Conservation (phyloP, 2,113 vertebrate species). For the Zosterops lateralis region DNA sequence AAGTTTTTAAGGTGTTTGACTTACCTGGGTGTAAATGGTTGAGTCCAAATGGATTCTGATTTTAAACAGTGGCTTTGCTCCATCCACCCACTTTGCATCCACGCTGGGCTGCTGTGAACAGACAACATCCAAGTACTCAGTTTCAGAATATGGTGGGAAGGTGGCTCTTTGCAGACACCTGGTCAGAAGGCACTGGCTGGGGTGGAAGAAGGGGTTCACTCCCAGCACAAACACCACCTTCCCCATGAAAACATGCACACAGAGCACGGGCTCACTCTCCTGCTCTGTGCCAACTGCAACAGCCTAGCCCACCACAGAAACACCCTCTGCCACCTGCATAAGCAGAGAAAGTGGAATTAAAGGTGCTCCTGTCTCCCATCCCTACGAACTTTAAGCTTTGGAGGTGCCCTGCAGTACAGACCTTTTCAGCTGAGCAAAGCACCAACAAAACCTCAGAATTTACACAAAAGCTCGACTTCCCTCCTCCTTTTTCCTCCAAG, state of each 20-base stretch:
- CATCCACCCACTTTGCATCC: conserved; percentile 96
- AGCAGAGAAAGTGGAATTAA: background rate
- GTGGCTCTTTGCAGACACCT: background rate
- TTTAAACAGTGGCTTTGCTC: conserved; percentile 89
- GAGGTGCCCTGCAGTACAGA: background rate
- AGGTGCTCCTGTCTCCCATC: background rate
- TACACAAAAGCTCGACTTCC: background rate
- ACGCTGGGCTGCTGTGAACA: conserved; percentile 72
- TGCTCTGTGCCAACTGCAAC: background rate
- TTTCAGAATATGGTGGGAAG: background rate
- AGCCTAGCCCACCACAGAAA: background rate
- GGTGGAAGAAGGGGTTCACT: background rate
- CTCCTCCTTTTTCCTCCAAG: background rate
- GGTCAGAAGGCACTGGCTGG: background rate
- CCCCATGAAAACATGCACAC: accelerated
- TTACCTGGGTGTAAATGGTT: conserved; percentile 92
- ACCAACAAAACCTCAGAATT: background rate
- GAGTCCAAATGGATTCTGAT: conserved; percentile 88
- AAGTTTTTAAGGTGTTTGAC: background rate
- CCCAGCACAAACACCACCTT: background rate
- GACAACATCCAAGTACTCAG: background rate
- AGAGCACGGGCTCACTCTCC: accelerated
- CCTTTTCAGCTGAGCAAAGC: background rate
- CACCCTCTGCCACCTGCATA: background rate
- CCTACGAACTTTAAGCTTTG: background rate